phyloP scores from a whole-genome alignment of 2,888 invertebrate genomes.

The Geophilus truncorum region DNA sequence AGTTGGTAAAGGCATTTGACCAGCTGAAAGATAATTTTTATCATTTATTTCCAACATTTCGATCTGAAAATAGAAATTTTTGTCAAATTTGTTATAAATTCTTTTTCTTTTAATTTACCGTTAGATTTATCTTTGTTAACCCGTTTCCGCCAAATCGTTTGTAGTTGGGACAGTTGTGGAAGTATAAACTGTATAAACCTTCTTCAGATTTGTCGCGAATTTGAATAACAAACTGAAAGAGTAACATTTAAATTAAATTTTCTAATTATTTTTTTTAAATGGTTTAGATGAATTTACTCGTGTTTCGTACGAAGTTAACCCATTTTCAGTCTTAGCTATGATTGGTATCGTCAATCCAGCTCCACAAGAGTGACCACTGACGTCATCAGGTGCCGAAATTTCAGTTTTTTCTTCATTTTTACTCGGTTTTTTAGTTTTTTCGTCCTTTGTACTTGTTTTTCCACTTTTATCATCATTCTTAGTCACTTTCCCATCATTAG shows the following conservation, averaged over 20 bases:
- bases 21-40: slow-evolving; percentile 85
- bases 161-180: slow-evolving; percentile 78
- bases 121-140: slow-evolving; percentile 59
- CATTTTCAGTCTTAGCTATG: background rate
- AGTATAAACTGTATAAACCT: slow-evolving; percentile 90
- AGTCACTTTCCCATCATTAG: background rate
- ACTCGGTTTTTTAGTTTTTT: background rate
- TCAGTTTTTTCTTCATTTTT: background rate
- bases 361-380: background rate
- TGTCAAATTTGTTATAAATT: background rate
- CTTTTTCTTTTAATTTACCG: slow-evolving; percentile 55
- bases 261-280: background rate
- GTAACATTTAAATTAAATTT: slow-evolving; percentile 42
- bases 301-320: background rate
- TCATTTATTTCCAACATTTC: slow-evolving; percentile 80
- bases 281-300: background rate
- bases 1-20: slow-evolving; percentile 91
- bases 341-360: background rate
- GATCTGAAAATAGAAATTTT: slow-evolving; percentile 56
- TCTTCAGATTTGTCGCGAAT: slow-evolving; percentile 71
- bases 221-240: slow-evolving; percentile 63
- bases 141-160: slow-evolving; percentile 40
- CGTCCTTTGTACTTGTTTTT: too few relatives aligned
- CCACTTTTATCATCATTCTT: too few relatives aligned
- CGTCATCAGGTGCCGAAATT: background rate